phyloP scores from a whole-genome alignment of 1,140 invertebrate species.

The Oncopodura yosiiana region DNA sequence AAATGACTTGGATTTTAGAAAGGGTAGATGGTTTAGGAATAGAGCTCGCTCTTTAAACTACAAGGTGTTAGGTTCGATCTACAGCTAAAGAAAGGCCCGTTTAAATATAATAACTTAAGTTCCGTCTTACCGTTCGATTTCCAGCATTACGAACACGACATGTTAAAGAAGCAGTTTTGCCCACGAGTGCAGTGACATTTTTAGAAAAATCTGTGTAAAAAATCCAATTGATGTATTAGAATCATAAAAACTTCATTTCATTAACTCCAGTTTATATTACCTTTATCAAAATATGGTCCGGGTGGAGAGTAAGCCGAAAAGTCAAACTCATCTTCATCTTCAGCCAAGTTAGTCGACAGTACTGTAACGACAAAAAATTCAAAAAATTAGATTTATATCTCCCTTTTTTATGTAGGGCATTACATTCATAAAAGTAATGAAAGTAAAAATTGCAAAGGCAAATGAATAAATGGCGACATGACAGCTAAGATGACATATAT shows the following conservation, averaged over 20 bases:
- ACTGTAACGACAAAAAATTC: slow-evolving; percentile 14
- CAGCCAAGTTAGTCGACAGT: slow-evolving; percentile 32
- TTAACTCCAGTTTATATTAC: too few relatives aligned
- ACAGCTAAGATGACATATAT: too few relatives aligned
- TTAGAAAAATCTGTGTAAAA: slow-evolving; percentile 60
- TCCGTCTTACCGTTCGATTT: slow-evolving; percentile 60
- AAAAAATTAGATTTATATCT: too few relatives aligned
- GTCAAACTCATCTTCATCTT: slow-evolving; percentile 35
- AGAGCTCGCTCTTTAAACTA: not conserved
- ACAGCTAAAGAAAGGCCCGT: too few relatives aligned
- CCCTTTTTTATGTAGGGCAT: too few relatives aligned
- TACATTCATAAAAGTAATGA: too few relatives aligned
- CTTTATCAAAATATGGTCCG: slow-evolving; percentile 30
- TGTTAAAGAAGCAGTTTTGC: slow-evolving; percentile 63
- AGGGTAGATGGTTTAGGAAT: not conserved
- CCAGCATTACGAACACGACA: slow-evolving; percentile 68
- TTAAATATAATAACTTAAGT: too few relatives aligned
- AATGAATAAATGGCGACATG: too few relatives aligned
- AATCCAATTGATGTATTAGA: too few relatives aligned
- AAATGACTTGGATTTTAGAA: not conserved
- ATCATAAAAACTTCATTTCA: too few relatives aligned
- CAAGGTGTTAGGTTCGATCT: too few relatives aligned
- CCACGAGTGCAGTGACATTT: slow-evolving; percentile 68
- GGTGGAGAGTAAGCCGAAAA: slow-evolving; percentile 34
- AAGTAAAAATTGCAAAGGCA: too few relatives aligned